phyloP scores from a whole-genome alignment of 2,888 invertebrate genomes.

The Pheosia tremula region DNA sequence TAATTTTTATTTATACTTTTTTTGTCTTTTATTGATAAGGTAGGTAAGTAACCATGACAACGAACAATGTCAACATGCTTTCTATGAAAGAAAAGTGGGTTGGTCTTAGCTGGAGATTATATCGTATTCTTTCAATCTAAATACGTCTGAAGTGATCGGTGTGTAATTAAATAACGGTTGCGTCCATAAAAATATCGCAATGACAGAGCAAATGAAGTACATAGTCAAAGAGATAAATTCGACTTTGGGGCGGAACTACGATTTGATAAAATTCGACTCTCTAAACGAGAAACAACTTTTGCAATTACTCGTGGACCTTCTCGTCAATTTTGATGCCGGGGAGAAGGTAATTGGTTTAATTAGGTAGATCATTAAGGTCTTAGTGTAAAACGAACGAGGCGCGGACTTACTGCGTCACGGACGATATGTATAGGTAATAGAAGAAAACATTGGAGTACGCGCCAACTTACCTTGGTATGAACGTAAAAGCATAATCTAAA shows the following conservation, averaged over 20 bases:
- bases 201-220: conserved; percentile 88
- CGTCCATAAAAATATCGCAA: conserved; percentile 45
- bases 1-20: no score
- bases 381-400: neutral
- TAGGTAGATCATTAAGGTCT: neutral
- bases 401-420: neutral
- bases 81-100: no score
- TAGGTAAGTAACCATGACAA: no score
- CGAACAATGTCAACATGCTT: no score
- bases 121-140: neutral
- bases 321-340: conserved; percentile 88
- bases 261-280: conserved; percentile 94
- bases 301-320: conserved; percentile 91
- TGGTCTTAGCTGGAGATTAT: no score
- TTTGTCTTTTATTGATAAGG: no score
- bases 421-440: neutral
- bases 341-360: conserved; percentile 76
- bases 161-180: conserved; percentile 8
- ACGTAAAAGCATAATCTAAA: no score
- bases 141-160: conserved; percentile 5
- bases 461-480: neutral
- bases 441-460: neutral
- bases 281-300: conserved; percentile 89
- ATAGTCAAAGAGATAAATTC: conserved; percentile 90
- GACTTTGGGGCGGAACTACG: conserved; percentile 89